Percentiles rank a stretch among this genome's conserved stretches.
Conservation (phyloP, 2,113 vertebrate species). For the Spea bombifrons region DNA sequence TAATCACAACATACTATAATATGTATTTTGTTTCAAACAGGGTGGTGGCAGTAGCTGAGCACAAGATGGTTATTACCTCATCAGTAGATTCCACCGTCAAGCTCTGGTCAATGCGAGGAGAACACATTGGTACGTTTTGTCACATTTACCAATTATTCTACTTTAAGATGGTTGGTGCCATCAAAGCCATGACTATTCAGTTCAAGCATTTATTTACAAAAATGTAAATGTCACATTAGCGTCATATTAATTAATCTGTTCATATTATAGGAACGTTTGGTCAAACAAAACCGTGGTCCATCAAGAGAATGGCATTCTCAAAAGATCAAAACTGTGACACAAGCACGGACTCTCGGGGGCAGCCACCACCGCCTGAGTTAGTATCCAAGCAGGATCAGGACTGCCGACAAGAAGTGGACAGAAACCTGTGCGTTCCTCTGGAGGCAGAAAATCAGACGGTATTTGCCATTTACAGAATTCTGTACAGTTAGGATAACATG, state of each 20-base stretch:
- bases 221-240: neutral
- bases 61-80: constrained; percentile 48
- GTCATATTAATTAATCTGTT: neutral
- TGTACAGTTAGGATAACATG: no score
- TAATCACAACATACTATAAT: no score
- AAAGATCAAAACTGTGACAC: neutral
- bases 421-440: no score
- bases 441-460: no score
- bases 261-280: constrained; percentile 47
- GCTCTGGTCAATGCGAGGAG: constrained; percentile 51
- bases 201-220: neutral
- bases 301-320: constrained; percentile 24
- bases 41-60: constrained; percentile 32
- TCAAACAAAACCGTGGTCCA: constrained; percentile 47
- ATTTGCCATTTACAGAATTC: no score
- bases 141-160: neutral
- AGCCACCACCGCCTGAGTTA: neutral
- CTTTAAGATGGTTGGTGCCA: neutral
- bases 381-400: no score
- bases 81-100: constrained; percentile 50
- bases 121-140: constrained; percentile 44
- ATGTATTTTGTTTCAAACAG: constrained; percentile 11
- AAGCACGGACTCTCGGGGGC: neutral
- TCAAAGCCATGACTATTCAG: neutral
- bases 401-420: no score